phyloP scores from a whole-genome alignment of 2,888 invertebrate species.

The Trichacis sp. region DNA sequence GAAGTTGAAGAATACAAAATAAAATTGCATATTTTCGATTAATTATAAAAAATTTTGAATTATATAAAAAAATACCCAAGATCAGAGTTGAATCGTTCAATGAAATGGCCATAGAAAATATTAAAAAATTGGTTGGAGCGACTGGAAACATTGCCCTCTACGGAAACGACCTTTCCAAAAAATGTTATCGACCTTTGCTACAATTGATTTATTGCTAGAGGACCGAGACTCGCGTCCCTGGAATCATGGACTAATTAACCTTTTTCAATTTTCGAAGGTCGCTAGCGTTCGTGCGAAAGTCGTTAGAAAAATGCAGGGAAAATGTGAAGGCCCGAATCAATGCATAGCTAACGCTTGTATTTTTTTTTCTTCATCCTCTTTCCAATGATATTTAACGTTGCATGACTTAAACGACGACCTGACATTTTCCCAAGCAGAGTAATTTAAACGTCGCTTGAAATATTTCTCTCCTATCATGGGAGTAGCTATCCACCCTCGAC shows the following conservation, averaged over 20 bases:
- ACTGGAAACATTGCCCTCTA: too few relatives aligned
- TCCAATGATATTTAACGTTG: constrained; percentile 64
- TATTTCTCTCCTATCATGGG: constrained; percentile 41
- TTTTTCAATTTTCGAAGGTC: constrained; percentile 38
- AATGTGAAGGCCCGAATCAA: constrained; percentile 44
- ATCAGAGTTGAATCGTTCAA: too few relatives aligned
- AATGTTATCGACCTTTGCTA: too few relatives aligned
- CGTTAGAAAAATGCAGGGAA: constrained; percentile 32
- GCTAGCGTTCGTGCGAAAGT: constrained; percentile 1
- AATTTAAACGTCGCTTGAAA: constrained; percentile 39
- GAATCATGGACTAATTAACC: constrained; percentile 27
- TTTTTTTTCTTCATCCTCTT: constrained; percentile 33
- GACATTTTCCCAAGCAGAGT: constrained; percentile 70
- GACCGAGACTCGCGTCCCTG: neutral
- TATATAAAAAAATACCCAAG: too few relatives aligned
- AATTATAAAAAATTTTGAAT: too few relatives aligned
- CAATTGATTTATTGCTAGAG: too few relatives aligned
- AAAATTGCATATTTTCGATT: too few relatives aligned
- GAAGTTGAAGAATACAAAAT: too few relatives aligned
- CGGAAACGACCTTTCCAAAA: too few relatives aligned
- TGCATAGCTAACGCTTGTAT: constrained; percentile 55
- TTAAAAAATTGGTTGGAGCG: too few relatives aligned
- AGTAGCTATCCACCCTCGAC: constrained; percentile 47
- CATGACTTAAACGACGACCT: constrained; percentile 71
- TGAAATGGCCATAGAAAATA: too few relatives aligned